Evolutionary conservation across 2,888 invertebrate genomes (phyloP).

Genomic region (Hanleya hanleyi): DNA sequence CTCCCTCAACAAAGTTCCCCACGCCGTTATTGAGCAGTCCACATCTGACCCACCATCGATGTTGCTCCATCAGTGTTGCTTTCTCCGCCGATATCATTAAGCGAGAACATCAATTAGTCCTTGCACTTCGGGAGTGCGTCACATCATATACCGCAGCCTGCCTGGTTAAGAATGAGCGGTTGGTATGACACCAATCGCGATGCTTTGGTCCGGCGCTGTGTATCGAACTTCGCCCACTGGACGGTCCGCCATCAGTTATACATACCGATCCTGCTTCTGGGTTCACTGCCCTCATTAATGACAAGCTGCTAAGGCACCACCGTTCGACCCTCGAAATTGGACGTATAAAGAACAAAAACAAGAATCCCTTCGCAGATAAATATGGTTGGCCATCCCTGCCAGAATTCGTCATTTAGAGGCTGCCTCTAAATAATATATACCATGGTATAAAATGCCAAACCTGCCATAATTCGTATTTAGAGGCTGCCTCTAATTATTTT

Average conservation of each 20-base stretch:
- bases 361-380: slow-evolving; percentile 53
- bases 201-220: too few species aligned
- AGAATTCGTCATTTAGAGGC: too few species aligned
- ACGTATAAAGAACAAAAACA: slow-evolving; percentile 23
- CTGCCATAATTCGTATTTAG: too few species aligned
- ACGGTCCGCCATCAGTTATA: slow-evolving; percentile 18
- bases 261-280: slow-evolving; percentile 29
- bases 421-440: too few species aligned
- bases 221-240: slow-evolving; percentile 20
- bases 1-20: slow-evolving; percentile 35
- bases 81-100: slow-evolving; percentile 49
- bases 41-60: slow-evolving; percentile 34
- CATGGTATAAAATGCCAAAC: too few species aligned
- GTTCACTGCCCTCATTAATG: slow-evolving; percentile 22
- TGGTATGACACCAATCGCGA: too few species aligned
- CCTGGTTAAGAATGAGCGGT: slow-evolving; percentile 20
- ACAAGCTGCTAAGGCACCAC: slow-evolving; percentile 8
- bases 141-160: slow-evolving; percentile 32
- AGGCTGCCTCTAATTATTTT: too few species aligned
- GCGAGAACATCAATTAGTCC: slow-evolving; percentile 37
- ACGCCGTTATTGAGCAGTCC: slow-evolving; percentile 33
- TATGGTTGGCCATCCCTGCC: too few species aligned
- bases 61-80: slow-evolving; percentile 30
- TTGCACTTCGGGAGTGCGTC: slow-evolving; percentile 30
- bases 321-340: slow-evolving; percentile 37